Base-by-base conservation (phyloP, 1,140 invertebrate species). In the Conus ventricosus region DNA sequence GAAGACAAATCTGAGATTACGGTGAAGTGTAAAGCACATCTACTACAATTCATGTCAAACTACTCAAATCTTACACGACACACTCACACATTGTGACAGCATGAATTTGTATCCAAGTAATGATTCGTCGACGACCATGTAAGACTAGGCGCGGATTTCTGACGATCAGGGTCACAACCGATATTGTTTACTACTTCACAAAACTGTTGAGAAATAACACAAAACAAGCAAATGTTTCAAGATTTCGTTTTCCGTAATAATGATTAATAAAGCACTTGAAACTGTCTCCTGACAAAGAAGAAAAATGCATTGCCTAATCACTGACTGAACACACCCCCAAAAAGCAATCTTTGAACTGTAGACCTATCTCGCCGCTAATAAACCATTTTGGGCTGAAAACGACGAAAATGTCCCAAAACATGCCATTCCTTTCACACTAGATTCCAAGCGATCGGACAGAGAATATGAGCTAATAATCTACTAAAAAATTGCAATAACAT, bases 341-440 rank as follows among this genome's bases (percentile, higher is more conserved):
- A 76, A 15, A 63, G 53, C 88, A 54, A 84, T 87, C 88, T 89
- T 87, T 87, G 88, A 76, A 87, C 88, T 39, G 85, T 88, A 81
- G 76, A 23, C 39, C 15, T 60, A 87, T 87, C 85, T 81, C 60
- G 57, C 63, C 67, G 82, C 82, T 83, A 86, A 88, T 90, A 89
- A 89, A 85, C 78, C 88, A 84, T 76, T 91, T 92, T 92, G 89
- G 84, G 91, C 90, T 76, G 88, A 92, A 92, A 92, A 91, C 89
- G 88, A 89, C 84, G 87, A 88, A 92, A 90, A 85, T 90, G 85
- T 90, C 90, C 78, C 82, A 80, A 91, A 91, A 87, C 85, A 76
- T 80, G 85, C 85, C 86, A 63, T 67, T 90, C 83, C 81, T 84
- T 91, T 85, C 88, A 84, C 78, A 25, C 57, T 54, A 20, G 63